Percentiles rank a stretch among this genome's conserved stretches.
Evolutionary conservation across 2,888 invertebrate genomes (phyloP).

Genomic region (Celastrina argiolus): DNA sequence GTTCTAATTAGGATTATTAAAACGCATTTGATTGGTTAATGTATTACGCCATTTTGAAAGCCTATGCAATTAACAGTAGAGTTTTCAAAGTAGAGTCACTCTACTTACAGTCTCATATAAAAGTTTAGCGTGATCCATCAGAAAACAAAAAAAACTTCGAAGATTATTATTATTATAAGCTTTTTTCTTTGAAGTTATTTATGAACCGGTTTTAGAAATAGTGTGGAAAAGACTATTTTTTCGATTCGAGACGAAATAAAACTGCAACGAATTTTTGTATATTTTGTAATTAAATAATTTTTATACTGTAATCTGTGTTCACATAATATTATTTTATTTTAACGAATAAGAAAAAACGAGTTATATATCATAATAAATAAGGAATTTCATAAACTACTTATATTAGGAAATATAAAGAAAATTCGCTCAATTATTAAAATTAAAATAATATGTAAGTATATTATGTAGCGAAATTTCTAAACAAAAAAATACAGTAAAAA

Average conservation of each 20-base stretch:
- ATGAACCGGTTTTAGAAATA: neutral
- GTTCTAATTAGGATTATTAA: no score
- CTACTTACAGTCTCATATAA: no score
- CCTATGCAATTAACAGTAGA: no score
- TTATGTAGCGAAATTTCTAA: neutral
- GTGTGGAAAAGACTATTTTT: neutral
- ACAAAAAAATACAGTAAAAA: no score
- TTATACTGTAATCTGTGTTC: neutral
- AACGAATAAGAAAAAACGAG: neutral
- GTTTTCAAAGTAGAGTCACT: no score
- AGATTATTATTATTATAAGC: no score
- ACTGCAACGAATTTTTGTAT: constrained; percentile 18
- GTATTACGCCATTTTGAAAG: no score
- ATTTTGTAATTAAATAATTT: constrained; percentile 17
- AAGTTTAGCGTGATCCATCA: no score
- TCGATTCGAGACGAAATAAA: neutral
- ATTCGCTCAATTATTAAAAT: neutral
- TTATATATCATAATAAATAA: neutral
- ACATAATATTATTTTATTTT: neutral
- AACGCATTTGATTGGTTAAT: no score
- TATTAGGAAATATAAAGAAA: neutral
- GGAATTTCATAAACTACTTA: neutral
- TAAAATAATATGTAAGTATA: neutral
- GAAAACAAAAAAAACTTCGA: no score
- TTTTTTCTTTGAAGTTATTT: neutral